Evolutionary conservation across 2,797 vertebrate genomes (phyloP), one percentile per base, ranked within the genome.

Genomic region (Danio aesculapii): DNA sequence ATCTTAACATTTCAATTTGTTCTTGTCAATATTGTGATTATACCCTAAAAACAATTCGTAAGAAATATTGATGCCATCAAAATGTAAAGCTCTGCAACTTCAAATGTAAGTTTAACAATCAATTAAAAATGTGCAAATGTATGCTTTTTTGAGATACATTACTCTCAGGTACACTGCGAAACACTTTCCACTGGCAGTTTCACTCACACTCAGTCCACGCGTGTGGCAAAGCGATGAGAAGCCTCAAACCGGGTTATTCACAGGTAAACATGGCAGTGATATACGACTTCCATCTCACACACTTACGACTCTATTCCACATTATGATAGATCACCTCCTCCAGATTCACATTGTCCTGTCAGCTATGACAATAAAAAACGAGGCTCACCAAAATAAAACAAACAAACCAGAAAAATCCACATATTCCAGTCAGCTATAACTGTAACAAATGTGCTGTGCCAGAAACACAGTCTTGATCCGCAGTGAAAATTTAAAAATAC

Each of bases 241-340:
- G 85, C 83, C 70, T 82, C 78, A 84, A 86, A 87, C 80, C 44
- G 69, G 83, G 88, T 87, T 82, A 81, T 86, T 79, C 66, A 68
- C 67, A 84, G 84, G 82, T 86, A 85, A 88, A 85, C 81, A 82
- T 83, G 82, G 85, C 85, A 82, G 78, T 89, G 87, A 88, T 90
- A 72, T 83, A 89, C 67, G 86, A 85, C 79, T 77, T 83, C 86
- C 86, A 84, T 86, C 86, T 83, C 78, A 58, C 67, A 84, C 84
- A 87, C 76, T 87, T 81, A 78, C 66, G 74, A 77, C 81, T 86
- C 75, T 82, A 73, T 86, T 78, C 70, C 53, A 77, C 77, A 86
- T 78, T 73, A 85, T 87, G 85, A 82, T 85, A 69, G 88, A 86
- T 87, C 84, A 86, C 64, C 71, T 83, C 47, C 30, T 47, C 52